phyloP scores from a whole-genome alignment of 2,797 vertebrate genomes.

The Cyclura pinguis region DNA sequence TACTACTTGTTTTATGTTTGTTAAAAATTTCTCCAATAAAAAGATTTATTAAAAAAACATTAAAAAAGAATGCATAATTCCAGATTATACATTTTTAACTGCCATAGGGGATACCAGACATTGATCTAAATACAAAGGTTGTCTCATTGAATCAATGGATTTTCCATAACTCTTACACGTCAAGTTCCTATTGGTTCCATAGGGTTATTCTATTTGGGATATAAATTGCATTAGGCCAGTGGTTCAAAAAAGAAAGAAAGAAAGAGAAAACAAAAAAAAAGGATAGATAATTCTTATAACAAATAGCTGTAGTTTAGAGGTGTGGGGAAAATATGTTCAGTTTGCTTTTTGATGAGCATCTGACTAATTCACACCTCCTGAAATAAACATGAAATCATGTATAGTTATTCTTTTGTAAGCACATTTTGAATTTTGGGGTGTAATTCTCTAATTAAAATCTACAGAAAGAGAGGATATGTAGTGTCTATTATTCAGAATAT shows the following conservation, averaged over 20 bases:
- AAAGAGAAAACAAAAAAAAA: neutral
- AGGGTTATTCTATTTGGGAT: too few species aligned
- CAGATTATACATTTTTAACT: too few species aligned
- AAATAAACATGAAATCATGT: neutral
- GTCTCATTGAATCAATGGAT: too few species aligned
- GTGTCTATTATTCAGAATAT: neutral
- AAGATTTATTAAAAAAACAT: too few species aligned
- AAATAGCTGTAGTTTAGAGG: neutral
- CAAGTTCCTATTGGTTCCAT: too few species aligned
- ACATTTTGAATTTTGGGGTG: neutral
- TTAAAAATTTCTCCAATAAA: too few species aligned
- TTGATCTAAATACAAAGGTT: too few species aligned
- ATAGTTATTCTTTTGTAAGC: neutral
- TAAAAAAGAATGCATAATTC: too few species aligned
- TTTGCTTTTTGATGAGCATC: neutral
- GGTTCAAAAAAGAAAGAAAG: too few species aligned
- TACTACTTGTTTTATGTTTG: too few species aligned
- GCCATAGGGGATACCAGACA: too few species aligned
- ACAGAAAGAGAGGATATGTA: neutral
- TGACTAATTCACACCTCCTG: neutral
- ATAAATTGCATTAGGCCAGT: neutral
- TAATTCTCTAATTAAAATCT: neutral
- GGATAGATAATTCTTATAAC: neutral
- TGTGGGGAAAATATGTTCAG: neutral
- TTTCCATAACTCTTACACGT: too few species aligned